Percentiles rank a stretch among this genome's conserved stretches.
Evolutionary conservation across 2,113 vertebrate species (phyloP).

Genomic region (Lampris megalopsis): DNA sequence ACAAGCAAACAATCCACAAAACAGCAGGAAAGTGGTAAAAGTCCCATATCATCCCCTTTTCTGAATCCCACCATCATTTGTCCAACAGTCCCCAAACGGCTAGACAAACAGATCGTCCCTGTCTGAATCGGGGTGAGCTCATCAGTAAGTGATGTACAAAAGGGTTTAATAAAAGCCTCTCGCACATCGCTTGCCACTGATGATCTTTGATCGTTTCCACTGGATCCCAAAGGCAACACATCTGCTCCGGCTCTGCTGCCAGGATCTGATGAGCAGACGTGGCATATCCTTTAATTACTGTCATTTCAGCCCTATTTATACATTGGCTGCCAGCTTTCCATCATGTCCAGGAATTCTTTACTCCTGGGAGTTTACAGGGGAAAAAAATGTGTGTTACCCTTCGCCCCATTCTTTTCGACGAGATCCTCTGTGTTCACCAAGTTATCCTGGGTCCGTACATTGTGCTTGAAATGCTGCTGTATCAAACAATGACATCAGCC

Average conservation of each 20-base stretch:
- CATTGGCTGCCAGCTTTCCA: slow-evolving; percentile 51
- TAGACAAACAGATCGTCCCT: slow-evolving; percentile 34
- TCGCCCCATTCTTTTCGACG: slow-evolving; percentile 9
- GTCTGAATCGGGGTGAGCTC: slow-evolving; percentile 12
- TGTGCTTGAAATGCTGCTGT: slow-evolving; percentile 69
- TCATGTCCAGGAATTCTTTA: slow-evolving; percentile 53
- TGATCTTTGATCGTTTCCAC: slow-evolving; percentile 70
- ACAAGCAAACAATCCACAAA: no score
- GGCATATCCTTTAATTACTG: slow-evolving; percentile 75
- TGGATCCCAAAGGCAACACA: slow-evolving; percentile 71
- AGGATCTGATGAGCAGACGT: slow-evolving; percentile 65
- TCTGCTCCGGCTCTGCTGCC: slow-evolving; percentile 70
- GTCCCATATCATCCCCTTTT: no score
- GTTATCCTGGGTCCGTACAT: slow-evolving; percentile 53
- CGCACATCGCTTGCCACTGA: slow-evolving; percentile 58
- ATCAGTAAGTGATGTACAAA: slow-evolving; percentile 29
- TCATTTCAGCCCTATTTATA: slow-evolving; percentile 66
- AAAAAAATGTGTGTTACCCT: slow-evolving; percentile 29
- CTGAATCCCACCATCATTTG: background rate
- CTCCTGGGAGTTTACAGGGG: slow-evolving; percentile 47
- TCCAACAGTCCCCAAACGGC: slow-evolving; percentile 14
- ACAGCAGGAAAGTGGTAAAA: no score
- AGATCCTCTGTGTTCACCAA: slow-evolving; percentile 66
- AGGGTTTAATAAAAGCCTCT: slow-evolving; percentile 37
- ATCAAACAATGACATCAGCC: slow-evolving; percentile 81